Base-by-base conservation (phyloP, 2,888 invertebrate genomes). In the Allophyes oxyacanthae region DNA sequence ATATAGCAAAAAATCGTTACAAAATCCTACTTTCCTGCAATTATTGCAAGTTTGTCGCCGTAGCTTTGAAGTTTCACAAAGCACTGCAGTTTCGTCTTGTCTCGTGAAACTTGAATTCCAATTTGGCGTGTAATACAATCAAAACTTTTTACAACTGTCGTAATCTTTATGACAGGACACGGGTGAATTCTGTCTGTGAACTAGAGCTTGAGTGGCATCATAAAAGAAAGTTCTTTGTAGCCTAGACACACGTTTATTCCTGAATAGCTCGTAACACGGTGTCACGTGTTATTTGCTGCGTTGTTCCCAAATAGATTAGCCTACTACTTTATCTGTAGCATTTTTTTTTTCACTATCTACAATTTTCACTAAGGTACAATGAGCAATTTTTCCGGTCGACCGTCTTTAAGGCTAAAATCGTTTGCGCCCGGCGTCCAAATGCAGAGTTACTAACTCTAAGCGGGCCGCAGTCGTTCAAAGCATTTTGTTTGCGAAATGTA, bases 121-220 rank as follows among this genome's bases (percentile, higher is more conserved):
- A 56, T 59, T 41, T 38, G 20, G 33, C 50, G 33, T 38, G 44
- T 64, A 54, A 63, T 67, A 61, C 46, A 58, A 61, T 64, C 58
- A 48, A 54, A 67, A 64, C 37, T 69, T 58, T 58, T 56, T 50
- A 57, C 54, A 41, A 32, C 38, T 38, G 40, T 34, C 40, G 33
- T 66, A 56, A 61, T 56, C 44, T 60, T 69, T 69, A 63, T 55
- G 55, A 30, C 45, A 38, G 37, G 32, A 53, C 49, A 57, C 33
- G 40, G 41, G 56, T 60, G 28, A 48, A 64, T 49, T 20, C 20
- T 20, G 20, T 36, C 53, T 48, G 46, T 41, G 34, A 49, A 49
- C 41, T 54, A 34, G 20, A 61, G 32, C 48, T 62, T 36, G 42
- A 58, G 38, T 51, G 44, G 48, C 48, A 28, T 34, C 49, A 28